phyloP scores from a whole-genome alignment of 2,888 invertebrate species.

The Octonoba sinensis region DNA sequence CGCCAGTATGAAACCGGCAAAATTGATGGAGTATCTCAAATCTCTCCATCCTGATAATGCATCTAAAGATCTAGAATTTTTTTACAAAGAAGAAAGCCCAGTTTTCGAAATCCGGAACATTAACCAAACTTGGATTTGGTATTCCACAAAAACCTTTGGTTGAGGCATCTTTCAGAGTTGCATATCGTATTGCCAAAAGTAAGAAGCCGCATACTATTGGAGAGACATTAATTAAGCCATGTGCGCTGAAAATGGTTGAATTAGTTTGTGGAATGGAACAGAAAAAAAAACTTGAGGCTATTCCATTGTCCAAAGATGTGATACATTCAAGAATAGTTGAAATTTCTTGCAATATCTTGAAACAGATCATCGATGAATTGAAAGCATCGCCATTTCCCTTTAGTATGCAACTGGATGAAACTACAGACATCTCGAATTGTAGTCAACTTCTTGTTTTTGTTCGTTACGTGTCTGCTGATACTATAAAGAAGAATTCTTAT shows the following conservation, averaged over 20 bases:
- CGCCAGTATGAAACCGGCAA: conserved; percentile 58
- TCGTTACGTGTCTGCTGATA: too few species aligned
- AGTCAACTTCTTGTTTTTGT: conserved; percentile 37
- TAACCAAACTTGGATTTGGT: too few species aligned
- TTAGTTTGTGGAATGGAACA: conserved; percentile 44
- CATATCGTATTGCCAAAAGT: too few species aligned
- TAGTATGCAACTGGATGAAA: conserved; percentile 69
- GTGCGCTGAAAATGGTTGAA: too few species aligned
- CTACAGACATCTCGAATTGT: conserved; percentile 70
- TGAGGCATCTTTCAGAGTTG: too few species aligned
- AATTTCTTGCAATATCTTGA: conserved; percentile 48
- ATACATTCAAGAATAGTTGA: conserved; percentile 44
- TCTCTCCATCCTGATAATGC: conserved; percentile 54
- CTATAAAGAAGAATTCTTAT: conserved; percentile 36
- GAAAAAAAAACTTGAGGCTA: conserved; percentile 48
- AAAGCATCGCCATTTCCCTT: conserved; percentile 43
- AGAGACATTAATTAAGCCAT: too few species aligned
- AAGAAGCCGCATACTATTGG: too few species aligned
- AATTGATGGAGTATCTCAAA: conserved; percentile 48
- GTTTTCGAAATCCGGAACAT: too few species aligned
- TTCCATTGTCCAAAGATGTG: conserved; percentile 46
- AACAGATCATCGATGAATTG: conserved; percentile 41
- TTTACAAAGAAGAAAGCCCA: too few species aligned
- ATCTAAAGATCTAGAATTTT: too few species aligned
- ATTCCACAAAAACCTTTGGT: neutral